These are phyloP conservation scores for Zaprionus vittiger DNA, from an alignment of 1,140 invertebrate species.

Conservation along the genomic window DNA sequence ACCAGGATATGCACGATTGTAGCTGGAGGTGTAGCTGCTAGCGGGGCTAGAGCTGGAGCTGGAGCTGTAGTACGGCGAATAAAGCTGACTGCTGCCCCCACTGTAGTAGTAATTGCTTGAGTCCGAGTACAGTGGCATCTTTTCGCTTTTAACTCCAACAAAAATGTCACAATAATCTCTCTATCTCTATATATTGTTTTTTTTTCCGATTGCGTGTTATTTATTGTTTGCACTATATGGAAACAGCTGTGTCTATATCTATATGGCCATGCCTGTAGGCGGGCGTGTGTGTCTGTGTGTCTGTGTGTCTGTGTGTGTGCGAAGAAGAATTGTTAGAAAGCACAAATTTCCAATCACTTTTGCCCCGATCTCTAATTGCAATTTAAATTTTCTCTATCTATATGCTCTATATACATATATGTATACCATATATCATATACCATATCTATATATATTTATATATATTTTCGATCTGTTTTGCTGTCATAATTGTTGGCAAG, in stretches of 20 bases:
- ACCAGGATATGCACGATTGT: constrained; percentile 68
- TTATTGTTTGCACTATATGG: constrained; percentile 19
- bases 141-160: constrained; percentile 28
- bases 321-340: neutral
- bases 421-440: constrained; percentile 6
- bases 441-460: neutral
- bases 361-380: neutral
- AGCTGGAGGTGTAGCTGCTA: constrained; percentile 67
- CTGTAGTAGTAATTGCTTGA: constrained; percentile 78
- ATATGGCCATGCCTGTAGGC: constrained; percentile 16
- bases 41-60: constrained; percentile 54
- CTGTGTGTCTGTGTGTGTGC: neutral
- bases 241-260: constrained; percentile 34
- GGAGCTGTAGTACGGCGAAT: constrained; percentile 86
- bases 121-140: constrained; percentile 83
- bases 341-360: neutral
- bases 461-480: constrained; percentile 26
- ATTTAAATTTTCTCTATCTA: constrained; percentile 3
- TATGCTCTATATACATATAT: neutral
- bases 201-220: constrained; percentile 3
- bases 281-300: too few species aligned
- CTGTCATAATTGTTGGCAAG: constrained; percentile 60
- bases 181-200: neutral
- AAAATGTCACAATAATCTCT: constrained; percentile 7
- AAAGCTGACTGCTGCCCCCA: constrained; percentile 84